Conservation (phyloP, 2,113 vertebrate genomes). For the Vicugna pacos region DNA sequence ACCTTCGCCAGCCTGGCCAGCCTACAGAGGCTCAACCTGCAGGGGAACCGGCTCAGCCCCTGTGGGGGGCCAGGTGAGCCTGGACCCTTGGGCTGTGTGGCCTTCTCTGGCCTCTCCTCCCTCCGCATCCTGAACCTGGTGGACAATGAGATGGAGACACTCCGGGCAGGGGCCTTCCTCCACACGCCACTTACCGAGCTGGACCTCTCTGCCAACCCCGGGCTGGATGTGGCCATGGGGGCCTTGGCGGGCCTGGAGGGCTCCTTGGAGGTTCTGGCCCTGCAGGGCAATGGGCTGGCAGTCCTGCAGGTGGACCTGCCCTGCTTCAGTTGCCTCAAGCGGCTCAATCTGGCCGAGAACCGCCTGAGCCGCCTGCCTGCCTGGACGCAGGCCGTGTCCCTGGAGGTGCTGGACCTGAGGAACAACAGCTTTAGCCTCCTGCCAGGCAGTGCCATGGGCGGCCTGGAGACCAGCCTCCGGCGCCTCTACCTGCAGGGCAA, state of each 20-base stretch:
- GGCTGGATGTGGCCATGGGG: slow-evolving; percentile 88
- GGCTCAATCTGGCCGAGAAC: slow-evolving; percentile 94
- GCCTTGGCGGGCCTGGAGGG: slow-evolving; percentile 92
- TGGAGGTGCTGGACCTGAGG: slow-evolving; percentile 94
- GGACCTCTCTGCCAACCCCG: slow-evolving; percentile 93
- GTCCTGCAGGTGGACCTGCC: slow-evolving; percentile 90
- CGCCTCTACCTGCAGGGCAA: slow-evolving; percentile 94
- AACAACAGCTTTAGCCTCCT: slow-evolving; percentile 94
- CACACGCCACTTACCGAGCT: slow-evolving; percentile 89
- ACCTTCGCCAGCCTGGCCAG: slow-evolving; percentile 90
- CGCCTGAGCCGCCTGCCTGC: slow-evolving; percentile 89
- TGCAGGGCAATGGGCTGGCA: slow-evolving; percentile 90
- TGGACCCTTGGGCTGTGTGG: slow-evolving; percentile 84
- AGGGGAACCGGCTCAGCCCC: slow-evolving; percentile 90
- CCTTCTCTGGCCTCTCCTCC: slow-evolving; percentile 85
- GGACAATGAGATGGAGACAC: slow-evolving; percentile 87
- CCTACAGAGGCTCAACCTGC: slow-evolving; percentile 90
- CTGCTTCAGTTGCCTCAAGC: slow-evolving; percentile 88
- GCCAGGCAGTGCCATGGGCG: slow-evolving; percentile 88
- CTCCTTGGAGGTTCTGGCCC: slow-evolving; percentile 90
- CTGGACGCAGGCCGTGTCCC: slow-evolving; percentile 88
- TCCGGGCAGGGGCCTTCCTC: slow-evolving; percentile 88
- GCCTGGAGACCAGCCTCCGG: slow-evolving; percentile 91
- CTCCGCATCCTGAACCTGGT: slow-evolving; percentile 91
- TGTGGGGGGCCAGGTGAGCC: slow-evolving; percentile 47